Evolutionary conservation across 2,113 vertebrate species (phyloP).

Genomic region (Meles meles): DNA sequence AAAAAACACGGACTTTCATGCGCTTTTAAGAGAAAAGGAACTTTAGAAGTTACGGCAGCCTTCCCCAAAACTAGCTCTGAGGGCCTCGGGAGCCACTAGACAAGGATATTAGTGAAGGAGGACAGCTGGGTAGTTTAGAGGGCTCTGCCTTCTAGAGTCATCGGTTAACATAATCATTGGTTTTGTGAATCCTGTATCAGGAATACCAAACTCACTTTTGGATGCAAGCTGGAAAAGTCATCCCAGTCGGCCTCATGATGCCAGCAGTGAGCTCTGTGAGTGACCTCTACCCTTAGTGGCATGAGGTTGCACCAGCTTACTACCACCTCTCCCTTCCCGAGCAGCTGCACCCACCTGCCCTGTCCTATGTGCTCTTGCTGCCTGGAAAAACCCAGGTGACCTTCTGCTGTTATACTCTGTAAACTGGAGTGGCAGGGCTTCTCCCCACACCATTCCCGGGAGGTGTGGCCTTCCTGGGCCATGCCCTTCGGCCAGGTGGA

Average conservation of each 20-base stretch:
- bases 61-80: not conserved
- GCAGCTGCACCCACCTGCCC: too few species aligned
- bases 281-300: too few species aligned
- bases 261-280: not conserved
- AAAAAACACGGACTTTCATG: not conserved
- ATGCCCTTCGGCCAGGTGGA: not conserved
- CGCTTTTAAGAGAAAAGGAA: not conserved
- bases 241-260: not conserved
- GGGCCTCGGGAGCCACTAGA: not conserved
- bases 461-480: not conserved
- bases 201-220: not conserved
- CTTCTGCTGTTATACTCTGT: not conserved
- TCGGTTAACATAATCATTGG: not conserved
- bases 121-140: not conserved
- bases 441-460: not conserved
- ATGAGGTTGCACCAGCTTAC: accelerated
- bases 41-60: not conserved
- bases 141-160: not conserved
- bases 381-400: not conserved
- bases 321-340: not conserved
- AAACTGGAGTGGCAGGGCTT: not conserved
- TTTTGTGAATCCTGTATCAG: not conserved
- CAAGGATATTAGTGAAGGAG: not conserved
- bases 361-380: not conserved
- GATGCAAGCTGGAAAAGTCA: not conserved